Evolutionary conservation across 2,113 vertebrate species (phyloP), one percentile per base, ranked within the genome.

Genomic region (Mesitornis unicolor): DNA sequence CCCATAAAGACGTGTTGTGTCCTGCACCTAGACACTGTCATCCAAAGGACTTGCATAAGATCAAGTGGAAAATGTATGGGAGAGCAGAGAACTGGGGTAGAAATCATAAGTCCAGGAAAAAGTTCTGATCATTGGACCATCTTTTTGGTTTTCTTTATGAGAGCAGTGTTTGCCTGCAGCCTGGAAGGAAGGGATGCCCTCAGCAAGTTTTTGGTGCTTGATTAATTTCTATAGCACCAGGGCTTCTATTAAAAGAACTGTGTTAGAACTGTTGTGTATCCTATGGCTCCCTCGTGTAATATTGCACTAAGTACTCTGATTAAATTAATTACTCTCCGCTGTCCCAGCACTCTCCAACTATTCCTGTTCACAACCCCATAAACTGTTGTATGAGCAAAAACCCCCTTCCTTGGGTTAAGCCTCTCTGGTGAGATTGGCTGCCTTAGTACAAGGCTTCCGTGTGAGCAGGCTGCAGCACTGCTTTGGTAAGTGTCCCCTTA

Each of bases 331-430:
- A 47, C 47, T 68, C 36, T 56, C 31, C 33, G 9, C 60, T 67
- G 13, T 47, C 24, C 63, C 42, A 45, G 76, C 64, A 29, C 8
- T 68, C 56, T 26, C 56, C 35, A 71, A 9, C 9, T 65, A 40
- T 45, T 81, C 35, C 50, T 28, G 22, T 43, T 82, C 40, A 80
- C 29, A 57, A 3, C 1, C 7, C 26, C 68, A 74, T 56, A 47
- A 51, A 90, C 0, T 2, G 12, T 42, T 26, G 1, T 21, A 51
- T 5, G 13, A 64, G 24, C 33, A 67, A 71, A 77, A 6, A 0
- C 4, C 5, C 42, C 33, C 9, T 48, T n/a, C 33, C 13, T 22
- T 59, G 51, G 9, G 22, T 10, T 7, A 48, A 84, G 42, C 14
- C 9, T 1, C 29, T 59, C 16, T 2, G 45, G 28, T 45, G 53